Evolutionary conservation across 2,797 vertebrate genomes (phyloP).

Genomic region (Taeniopygia guttata): DNA sequence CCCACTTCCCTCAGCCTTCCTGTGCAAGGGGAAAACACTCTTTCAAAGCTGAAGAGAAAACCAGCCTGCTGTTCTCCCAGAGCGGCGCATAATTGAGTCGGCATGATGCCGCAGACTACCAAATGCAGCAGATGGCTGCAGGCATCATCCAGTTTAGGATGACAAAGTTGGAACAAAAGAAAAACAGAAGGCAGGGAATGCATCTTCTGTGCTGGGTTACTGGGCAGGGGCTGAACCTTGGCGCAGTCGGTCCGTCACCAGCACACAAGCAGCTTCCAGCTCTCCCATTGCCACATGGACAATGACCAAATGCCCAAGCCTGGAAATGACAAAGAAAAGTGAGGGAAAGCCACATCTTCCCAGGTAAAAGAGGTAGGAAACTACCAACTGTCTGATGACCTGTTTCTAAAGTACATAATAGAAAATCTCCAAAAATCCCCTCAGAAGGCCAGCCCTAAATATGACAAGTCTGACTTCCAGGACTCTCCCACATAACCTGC

Average conservation of each 20-base stretch:
- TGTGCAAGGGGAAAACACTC: background rate
- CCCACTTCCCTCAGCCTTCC: background rate
- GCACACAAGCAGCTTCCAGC: background rate
- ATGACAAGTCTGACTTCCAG: background rate
- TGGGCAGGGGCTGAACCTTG: background rate
- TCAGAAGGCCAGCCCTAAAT: background rate
- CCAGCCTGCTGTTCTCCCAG: slow-evolving; percentile 35
- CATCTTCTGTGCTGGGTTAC: background rate
- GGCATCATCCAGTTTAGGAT: slow-evolving; percentile 64
- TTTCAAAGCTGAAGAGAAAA: background rate
- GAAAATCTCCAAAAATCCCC: background rate
- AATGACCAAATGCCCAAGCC: background rate
- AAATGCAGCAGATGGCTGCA: slow-evolving; percentile 52
- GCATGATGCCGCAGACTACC: slow-evolving; percentile 1
- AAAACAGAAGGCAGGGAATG: slow-evolving; percentile 44
- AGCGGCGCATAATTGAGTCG: slow-evolving; percentile 24
- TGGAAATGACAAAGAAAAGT: background rate
- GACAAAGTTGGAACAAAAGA: slow-evolving; percentile 58
- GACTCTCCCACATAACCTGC: background rate
- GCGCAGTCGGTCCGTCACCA: accelerated
- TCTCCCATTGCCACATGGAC: accelerated
- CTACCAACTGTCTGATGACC: background rate
- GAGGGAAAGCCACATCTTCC: background rate
- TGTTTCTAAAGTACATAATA: background rate
- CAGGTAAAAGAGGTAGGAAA: background rate